These are phyloP conservation scores for Tuberolachnus salignus DNA, from an alignment of 2,888 invertebrate genomes.

Conservation along the genomic window DNA sequence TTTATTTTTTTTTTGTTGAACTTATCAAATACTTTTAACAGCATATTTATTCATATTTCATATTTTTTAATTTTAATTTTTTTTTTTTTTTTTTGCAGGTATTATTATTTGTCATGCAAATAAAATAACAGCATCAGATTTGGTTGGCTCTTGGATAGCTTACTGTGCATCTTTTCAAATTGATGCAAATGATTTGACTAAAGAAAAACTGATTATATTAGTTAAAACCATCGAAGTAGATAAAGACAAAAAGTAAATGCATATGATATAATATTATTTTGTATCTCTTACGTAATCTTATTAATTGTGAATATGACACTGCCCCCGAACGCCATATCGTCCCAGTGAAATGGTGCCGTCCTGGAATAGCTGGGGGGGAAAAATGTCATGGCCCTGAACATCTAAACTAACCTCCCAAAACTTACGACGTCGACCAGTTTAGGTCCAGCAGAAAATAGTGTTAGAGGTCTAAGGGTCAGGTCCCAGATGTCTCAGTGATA, in stretches of 20 bases:
- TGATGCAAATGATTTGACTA: slow-evolving; percentile 42
- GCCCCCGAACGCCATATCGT: too few species aligned
- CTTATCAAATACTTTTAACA: background rate
- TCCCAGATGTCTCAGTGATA: too few species aligned
- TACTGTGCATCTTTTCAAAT: slow-evolving; percentile 39
- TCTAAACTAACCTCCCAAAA: too few species aligned
- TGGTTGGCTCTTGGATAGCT: slow-evolving; percentile 50
- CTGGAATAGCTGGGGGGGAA: too few species aligned
- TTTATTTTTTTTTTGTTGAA: too few species aligned
- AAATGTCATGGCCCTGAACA: too few species aligned
- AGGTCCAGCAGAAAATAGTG: too few species aligned
- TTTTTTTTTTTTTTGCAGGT: slow-evolving; percentile 24
- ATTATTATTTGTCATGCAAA: slow-evolving; percentile 27
- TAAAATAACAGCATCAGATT: slow-evolving; percentile 43
- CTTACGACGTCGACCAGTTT: too few species aligned
- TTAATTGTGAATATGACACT: too few species aligned
- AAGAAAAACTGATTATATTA: slow-evolving; percentile 22
- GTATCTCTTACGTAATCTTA: background rate
- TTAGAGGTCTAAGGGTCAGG: too few species aligned
- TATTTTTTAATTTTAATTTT: background rate
- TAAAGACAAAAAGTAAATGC: slow-evolving; percentile 30
- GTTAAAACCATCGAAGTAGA: slow-evolving; percentile 21
- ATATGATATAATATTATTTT: background rate
- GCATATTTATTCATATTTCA: background rate
- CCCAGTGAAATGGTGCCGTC: too few species aligned